Evolutionary conservation across 2,113 vertebrate species (phyloP), one percentile per base, ranked within the genome.

Genomic region (Lophochroa leadbeateri): DNA sequence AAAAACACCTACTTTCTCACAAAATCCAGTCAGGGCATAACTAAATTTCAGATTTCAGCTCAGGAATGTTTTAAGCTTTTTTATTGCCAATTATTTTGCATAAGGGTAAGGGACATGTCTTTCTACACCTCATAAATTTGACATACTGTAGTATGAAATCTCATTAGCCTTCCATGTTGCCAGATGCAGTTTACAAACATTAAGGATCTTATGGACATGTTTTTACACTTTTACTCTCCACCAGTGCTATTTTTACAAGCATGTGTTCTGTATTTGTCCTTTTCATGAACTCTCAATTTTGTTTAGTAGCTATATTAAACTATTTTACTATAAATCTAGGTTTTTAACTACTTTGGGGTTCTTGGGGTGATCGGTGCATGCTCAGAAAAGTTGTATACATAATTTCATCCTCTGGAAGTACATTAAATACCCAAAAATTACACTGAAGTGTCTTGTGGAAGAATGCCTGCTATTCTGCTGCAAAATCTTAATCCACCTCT

Each of bases 111-210:
- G 92, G 47, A 92, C 19, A 60, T 90, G 68, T 97, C 74, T 58
- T 96, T 93, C 67, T 75, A 84, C 96, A 97, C 95, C 95, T 97
- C 90, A 72, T 97, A 97, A 97, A 97, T 61, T 81, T 87, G 90
- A 87, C 75, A 77, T 87, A 94, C 33, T 92, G 78, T 91, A 92
- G 86, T 95, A 68, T 65, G 83, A 92, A 92, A 86, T 88, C 75
- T 95, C 63, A 68, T 92, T 93, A 95, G 81, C 68, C n/a, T 91
- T 94, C 69, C 4, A 0, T 29, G 41, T 77, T 57, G 70, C 58
- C 94, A 96, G 77, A 91, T 91, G 74, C 31, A 93, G 37, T 35
- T 86, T 82, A 69, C 81, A 94, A 92, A 96, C 43, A 46, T 50
- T 75, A 74, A 68, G 52, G 58, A 85, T 68, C 60, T 90, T 95